Percentiles rank a stretch among this genome's conserved stretches.
phyloP scores from a whole-genome alignment of 2,113 vertebrate genomes.

The Delphinus delphis region DNA sequence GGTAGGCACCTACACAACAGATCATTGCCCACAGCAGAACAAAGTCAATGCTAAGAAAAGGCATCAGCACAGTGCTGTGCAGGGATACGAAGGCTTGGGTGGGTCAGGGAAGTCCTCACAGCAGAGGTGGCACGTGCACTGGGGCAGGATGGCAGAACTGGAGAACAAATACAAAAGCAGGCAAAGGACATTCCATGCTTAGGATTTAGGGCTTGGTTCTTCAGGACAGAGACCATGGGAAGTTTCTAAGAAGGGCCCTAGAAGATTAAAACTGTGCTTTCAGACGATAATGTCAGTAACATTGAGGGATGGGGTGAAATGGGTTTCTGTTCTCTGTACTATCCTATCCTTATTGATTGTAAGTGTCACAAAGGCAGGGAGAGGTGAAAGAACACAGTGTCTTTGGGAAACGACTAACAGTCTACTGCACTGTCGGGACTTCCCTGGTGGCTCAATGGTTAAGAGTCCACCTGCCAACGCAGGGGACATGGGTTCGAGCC shows the following conservation, averaged over 20 bases:
- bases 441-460: no score
- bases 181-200: neutral
- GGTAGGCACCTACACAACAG: neutral
- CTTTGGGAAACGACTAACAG: neutral
- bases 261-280: neutral
- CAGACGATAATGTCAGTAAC: neutral
- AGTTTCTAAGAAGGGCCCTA: neutral
- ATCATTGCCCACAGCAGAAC: neutral
- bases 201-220: neutral
- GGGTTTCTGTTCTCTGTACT: neutral
- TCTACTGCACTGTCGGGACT: neutral
- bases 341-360: neutral
- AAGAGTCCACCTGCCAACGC: no score
- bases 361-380: neutral
- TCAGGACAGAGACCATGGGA: neutral
- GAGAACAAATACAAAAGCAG: neutral
- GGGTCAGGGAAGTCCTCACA: neutral
- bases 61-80: fast-evolving
- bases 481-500: no score
- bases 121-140: neutral
- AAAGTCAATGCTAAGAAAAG: neutral
- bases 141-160: neutral
- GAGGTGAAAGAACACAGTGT: neutral
- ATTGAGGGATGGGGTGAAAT: neutral
- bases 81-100: neutral